phyloP scores from a whole-genome alignment of 1,140 invertebrate species.

The Dendrolimus punctatus region DNA sequence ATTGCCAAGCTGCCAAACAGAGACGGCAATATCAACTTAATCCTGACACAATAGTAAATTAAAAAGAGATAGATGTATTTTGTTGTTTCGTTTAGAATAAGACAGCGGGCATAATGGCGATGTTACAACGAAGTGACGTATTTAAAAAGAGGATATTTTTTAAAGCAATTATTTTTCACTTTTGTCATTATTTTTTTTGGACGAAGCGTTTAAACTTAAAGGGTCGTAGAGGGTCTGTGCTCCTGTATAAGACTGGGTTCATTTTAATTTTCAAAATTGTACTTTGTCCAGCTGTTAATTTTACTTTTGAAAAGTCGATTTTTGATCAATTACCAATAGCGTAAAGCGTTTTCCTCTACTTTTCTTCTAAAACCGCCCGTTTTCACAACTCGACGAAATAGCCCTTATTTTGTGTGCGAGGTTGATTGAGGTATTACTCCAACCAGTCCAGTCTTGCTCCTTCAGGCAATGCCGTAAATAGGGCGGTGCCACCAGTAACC shows the following conservation, averaged over 20 bases:
- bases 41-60: neutral
- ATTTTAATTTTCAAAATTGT: neutral
- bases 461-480: too few species aligned
- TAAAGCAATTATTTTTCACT: slow-evolving; percentile 43
- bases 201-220: slow-evolving; percentile 35
- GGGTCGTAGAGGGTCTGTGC: slow-evolving; percentile 22
- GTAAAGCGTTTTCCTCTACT: too few species aligned
- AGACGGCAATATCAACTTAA: slow-evolving; percentile 17
- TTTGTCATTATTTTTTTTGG: slow-evolving; percentile 47
- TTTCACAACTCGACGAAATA: too few species aligned
- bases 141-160: slow-evolving; percentile 14
- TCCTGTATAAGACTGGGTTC: neutral
- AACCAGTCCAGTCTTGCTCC: too few species aligned
- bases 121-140: slow-evolving; percentile 34
- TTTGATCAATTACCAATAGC: neutral
- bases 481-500: too few species aligned
- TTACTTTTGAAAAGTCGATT: neutral
- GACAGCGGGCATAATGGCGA: slow-evolving; percentile 32
- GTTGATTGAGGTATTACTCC: too few species aligned
- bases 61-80: slow-evolving; percentile 21
- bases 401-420: too few species aligned
- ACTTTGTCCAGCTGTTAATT: too few species aligned
- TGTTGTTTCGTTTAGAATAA: slow-evolving; percentile 9
- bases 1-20: slow-evolving; percentile 43
- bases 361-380: too few species aligned